A percentile compares a stretch with the other conserved stretches of the same genome.
Evolutionary conservation across 2,888 invertebrate species (phyloP).

Genomic region (Sarcophaga caerulescens): DNA sequence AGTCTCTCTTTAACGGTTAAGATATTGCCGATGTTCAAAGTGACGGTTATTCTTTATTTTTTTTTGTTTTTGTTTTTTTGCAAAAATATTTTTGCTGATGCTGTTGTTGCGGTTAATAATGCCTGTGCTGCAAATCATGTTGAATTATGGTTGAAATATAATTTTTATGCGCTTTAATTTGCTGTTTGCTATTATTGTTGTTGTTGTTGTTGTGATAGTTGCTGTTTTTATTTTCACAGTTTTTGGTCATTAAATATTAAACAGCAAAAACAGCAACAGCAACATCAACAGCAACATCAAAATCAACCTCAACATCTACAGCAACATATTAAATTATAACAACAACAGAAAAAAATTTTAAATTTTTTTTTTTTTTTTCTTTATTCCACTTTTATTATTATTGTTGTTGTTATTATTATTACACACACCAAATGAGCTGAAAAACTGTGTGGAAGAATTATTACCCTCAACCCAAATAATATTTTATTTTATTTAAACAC

Average conservation of each 20-base stretch:
- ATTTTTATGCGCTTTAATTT: conserved; percentile 43
- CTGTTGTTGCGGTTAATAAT: conserved; percentile 61
- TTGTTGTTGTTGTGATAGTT: background rate
- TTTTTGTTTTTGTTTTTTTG: too few relatives aligned
- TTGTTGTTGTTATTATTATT: too few relatives aligned
- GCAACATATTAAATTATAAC: conserved; percentile 29
- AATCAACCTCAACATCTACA: background rate
- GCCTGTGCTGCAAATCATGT: conserved; percentile 64
- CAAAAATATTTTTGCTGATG: conserved; percentile 16
- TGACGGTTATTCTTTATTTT: background rate
- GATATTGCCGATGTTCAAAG: background rate
- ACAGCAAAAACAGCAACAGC: conserved; percentile 40
- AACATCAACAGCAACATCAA: conserved; percentile 27
- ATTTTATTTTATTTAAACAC: conserved; percentile 28
- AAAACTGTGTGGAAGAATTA: conserved; percentile 42
- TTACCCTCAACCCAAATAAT: conserved; percentile 66
- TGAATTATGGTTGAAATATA: conserved; percentile 67
- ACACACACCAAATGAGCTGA: too few relatives aligned
- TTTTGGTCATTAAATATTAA: conserved; percentile 34
- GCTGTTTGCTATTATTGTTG: background rate
- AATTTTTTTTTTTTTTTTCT: too few relatives aligned
- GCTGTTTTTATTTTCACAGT: conserved; percentile 51
- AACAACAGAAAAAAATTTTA: conserved; percentile 5
- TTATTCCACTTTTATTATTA: too few relatives aligned
- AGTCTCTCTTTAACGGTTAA: background rate